Evolutionary conservation across 2,888 invertebrate species (phyloP), one percentile per base, ranked within the genome.

Genomic region (Lycocerus yunnanus): DNA sequence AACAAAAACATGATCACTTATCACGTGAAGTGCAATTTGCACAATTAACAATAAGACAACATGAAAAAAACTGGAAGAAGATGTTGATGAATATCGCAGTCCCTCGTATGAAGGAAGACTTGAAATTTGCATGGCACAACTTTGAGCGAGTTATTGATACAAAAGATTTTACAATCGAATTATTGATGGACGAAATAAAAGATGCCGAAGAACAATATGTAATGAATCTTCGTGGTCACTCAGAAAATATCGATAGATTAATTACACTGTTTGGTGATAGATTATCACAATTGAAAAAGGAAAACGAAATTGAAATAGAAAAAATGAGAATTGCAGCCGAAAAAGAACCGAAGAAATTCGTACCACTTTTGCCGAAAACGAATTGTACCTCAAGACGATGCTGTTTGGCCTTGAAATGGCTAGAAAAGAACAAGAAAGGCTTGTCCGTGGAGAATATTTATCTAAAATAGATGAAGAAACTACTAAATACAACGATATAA

Each of bases 361-460:
- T 88, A 77, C 89, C 87, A 79, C 86, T 85, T 76, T 83, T 84
- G 58, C 80, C 86, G 80, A 85, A 84, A 74, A 89, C 86, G 84
- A 90, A 88, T 79, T 89, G 87, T 82, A 89, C 87, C 69, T 90
- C 3, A 86, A 85, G 77, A 85, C 85, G 4, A 85, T 86, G 81
- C 69, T 90, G 78, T 90, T 89, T 80, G 88, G 89, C 63, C 85
- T 89, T 27, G 89, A 90, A 71, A 88, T 89, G 15, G 86, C 81
- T 5, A 82, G 80, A 68, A 85, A 84, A 59, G 82, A 84, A 59
- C 82, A 84, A n/a, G 83, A 83, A 59, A 83, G 83, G 68, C 78
- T 78, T 21, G 81, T 84, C 9, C 78, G 84, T 20, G 84, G 84
- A 2, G 86, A 86, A 67, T 85, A 84, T 71, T 83, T 84, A 66